These are phyloP conservation scores for Gambelia wislizenii DNA, from an alignment of 2,797 vertebrate species.

Conservation along the genomic window DNA sequence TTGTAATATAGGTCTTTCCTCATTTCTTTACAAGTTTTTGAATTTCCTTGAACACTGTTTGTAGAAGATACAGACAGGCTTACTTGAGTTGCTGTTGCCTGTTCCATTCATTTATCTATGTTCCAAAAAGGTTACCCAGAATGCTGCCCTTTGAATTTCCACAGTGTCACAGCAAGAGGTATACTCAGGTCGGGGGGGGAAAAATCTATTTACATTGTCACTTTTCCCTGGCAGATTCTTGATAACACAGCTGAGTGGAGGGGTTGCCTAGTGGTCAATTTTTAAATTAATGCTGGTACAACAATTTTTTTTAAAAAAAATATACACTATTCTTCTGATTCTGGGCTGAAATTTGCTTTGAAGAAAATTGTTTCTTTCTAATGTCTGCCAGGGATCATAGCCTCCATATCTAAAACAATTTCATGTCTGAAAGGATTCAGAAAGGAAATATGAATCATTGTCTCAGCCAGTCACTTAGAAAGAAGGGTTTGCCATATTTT, in stretches of 20 bases:
- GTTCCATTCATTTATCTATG: neutral
- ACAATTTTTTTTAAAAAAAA: neutral
- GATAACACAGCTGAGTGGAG: slow-evolving; percentile 1
- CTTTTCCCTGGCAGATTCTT: neutral
- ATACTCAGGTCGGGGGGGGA: neutral
- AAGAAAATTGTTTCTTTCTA: slow-evolving; percentile 30
- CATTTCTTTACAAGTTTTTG: neutral
- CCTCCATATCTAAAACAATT: slow-evolving; percentile 35
- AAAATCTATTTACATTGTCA: neutral
- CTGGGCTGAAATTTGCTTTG: neutral
- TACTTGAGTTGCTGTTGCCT: neutral
- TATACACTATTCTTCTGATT: slow-evolving; percentile 14
- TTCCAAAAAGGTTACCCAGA: neutral
- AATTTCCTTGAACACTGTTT: neutral
- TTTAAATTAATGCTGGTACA: slow-evolving; percentile 13
- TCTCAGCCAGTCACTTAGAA: neutral
- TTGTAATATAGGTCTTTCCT: neutral
- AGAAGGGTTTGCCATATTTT: neutral
- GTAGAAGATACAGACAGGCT: neutral
- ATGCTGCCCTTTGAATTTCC: neutral
- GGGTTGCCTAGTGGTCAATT: neutral
- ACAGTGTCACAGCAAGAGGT: slow-evolving; percentile 7
- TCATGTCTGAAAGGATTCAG: slow-evolving; percentile 42
- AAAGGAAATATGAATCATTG: slow-evolving; percentile 18
- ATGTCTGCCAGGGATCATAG: slow-evolving; percentile 32